A percentile compares a stretch with the other conserved stretches of the same genome.
These are phyloP conservation scores for Protobothrops flavoviridis DNA, from an alignment of 2,113 vertebrate species.

Conservation along the genomic window DNA sequence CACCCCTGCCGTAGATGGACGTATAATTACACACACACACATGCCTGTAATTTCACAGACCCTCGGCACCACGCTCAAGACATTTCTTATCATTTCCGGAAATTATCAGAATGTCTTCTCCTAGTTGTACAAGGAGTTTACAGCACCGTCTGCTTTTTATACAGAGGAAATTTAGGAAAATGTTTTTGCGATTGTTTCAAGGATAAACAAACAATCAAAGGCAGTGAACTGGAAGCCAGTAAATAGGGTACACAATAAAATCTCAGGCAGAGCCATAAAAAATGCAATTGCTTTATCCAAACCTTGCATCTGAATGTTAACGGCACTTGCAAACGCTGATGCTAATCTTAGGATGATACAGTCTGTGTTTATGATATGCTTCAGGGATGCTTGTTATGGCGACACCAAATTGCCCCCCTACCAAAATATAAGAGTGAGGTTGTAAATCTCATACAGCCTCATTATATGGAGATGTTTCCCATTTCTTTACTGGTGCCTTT, in stretches of 20 bases:
- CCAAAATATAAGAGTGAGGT: background rate
- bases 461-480: background rate
- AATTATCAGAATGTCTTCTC: background rate
- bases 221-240: background rate
- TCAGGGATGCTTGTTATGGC: background rate
- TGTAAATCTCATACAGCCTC: background rate
- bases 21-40: background rate
- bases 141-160: background rate
- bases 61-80: background rate
- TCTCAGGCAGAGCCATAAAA: background rate
- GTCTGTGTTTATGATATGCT: background rate
- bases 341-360: background rate
- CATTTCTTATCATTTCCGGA: background rate
- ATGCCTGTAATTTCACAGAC: background rate
- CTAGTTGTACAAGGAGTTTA: background rate
- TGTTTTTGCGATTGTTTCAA: background rate
- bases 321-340: background rate
- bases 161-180: background rate
- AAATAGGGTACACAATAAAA: background rate
- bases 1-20: background rate
- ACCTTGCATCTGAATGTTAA: background rate
- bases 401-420: background rate
- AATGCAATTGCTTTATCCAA: background rate
- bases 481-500: background rate
- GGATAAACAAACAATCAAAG: background rate